Base-by-base conservation (phyloP, 2,888 invertebrate genomes). In the Papilio gigon region DNA sequence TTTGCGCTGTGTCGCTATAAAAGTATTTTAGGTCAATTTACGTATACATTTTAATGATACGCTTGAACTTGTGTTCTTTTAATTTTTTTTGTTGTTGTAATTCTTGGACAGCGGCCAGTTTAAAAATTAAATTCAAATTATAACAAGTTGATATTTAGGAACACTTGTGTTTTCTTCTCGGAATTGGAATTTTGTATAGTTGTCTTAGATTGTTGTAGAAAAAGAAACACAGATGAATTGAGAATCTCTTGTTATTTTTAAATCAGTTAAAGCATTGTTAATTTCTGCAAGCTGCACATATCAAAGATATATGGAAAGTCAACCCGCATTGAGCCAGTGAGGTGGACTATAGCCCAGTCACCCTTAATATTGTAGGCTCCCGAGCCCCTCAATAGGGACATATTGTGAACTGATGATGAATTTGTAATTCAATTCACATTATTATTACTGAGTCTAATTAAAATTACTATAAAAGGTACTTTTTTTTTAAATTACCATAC, bases 71-170 rank as follows among this genome's bases (percentile, higher is more conserved):
- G 30, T 47, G 35, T 66, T 25, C n/a, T 37, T 12, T 25, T 35
- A 22, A 37, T 37, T 59, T 30, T 27, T 40, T 40, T 42, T 50
- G 30, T 56, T 56, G 27, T 30, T 56, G 53, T 56, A 56, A 30
- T 56, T 56, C 33, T 66, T 66, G 66, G 66, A 47, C 25, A 20
- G 25, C 33, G 12, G 59, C 60, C 66, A 66, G 66, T 22, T 22
- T 12, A 17, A 5, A 30, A 27, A 42, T 27, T 40, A 27, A 61
- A 40, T 17, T 9, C 9, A 30, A 30, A 56, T 53, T 53, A 30
- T 56, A 56, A 56, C n/a, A 25, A 50, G 12, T 50, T 17, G 53
- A 17, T 56, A n/a, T 56, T 56, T 56, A n/a, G 53, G n/a, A n/a
- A 1, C 30, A 17, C 30, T 44, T 61, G 61, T 44, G 44, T 61